Percentiles rank a stretch among this genome's conserved stretches.
Conservation (phyloP, 2,888 invertebrate genomes). For the Margaritifera margaritifera region DNA sequence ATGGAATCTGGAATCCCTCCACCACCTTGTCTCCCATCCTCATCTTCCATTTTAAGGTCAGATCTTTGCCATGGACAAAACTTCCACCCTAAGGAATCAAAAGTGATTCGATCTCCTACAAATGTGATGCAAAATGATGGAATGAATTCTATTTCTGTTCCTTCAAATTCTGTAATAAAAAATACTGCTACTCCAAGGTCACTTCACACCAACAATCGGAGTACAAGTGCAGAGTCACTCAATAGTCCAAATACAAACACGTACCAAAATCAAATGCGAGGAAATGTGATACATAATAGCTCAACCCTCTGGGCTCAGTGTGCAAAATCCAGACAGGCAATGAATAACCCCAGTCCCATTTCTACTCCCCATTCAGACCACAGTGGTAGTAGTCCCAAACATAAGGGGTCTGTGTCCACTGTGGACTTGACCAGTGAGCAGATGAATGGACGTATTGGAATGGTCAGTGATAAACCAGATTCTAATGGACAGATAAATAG, state of each 20-base stretch:
- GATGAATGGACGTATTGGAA: constrained; percentile 31
- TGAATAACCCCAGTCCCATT: constrained; percentile 43
- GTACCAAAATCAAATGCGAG: constrained; percentile 36
- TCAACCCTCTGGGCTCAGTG: constrained; percentile 46
- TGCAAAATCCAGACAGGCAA: constrained; percentile 40
- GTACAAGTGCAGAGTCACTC: constrained; percentile 45
- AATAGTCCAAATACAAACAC: constrained; percentile 42
- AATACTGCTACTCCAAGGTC: constrained; percentile 48
- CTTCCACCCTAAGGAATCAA: constrained; percentile 36
- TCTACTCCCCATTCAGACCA: constrained; percentile 46
- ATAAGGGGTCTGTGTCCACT: constrained; percentile 27
- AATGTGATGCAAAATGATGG: constrained; percentile 20
- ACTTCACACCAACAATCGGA: constrained; percentile 28
- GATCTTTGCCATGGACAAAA: constrained; percentile 38
- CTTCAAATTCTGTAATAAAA: constrained; percentile 59
- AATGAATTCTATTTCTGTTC: constrained; percentile 26
- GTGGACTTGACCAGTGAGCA: constrained; percentile 37
- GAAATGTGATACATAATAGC: constrained; percentile 47
- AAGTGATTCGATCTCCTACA: constrained; percentile 42
- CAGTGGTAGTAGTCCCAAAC: constrained; percentile 43
- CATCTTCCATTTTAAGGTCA: constrained; percentile 44
- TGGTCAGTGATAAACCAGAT: constrained; percentile 34
- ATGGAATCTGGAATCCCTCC: constrained; percentile 39
- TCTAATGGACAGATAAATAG: constrained; percentile 26
- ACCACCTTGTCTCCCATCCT: constrained; percentile 26